Evolutionary conservation across 2,113 vertebrate species (phyloP).

Genomic region (Trichechus manatus): DNA sequence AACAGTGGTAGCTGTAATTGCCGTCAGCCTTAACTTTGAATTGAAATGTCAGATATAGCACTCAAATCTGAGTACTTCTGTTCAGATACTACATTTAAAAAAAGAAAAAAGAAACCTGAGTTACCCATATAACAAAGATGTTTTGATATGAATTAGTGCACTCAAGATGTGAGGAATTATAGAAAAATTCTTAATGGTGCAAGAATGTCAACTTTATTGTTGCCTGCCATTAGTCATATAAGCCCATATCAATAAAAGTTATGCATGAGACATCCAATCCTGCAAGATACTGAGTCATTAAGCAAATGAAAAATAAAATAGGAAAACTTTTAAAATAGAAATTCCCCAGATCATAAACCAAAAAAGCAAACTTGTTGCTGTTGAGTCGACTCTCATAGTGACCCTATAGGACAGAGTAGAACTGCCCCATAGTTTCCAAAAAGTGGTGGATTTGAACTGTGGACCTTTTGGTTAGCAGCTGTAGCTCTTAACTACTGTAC

Average conservation of each 20-base stretch:
- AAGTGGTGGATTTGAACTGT: too few species aligned
- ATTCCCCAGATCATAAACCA: not conserved
- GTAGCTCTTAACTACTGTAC: too few species aligned
- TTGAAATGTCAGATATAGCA: constrained; percentile 83
- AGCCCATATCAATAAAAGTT: constrained; percentile 62
- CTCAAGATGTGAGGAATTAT: not conserved
- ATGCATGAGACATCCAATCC: not conserved
- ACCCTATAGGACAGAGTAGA: too few species aligned
- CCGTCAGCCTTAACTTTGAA: constrained; percentile 77
- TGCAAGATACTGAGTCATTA: not conserved
- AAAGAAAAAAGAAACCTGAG: constrained; percentile 70
- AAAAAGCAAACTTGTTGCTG: too few species aligned
- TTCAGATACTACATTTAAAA: constrained; percentile 68
- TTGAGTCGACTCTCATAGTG: too few species aligned
- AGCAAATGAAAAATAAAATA: constrained; percentile 49
- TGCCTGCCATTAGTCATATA: constrained; percentile 13
- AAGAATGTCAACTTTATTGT: constrained; percentile 66
- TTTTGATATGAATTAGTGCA: constrained; percentile 75
- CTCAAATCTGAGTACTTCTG: constrained; percentile 51
- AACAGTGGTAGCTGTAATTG: constrained; percentile 77
- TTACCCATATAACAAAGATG: constrained; percentile 61
- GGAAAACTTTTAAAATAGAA: constrained; percentile 11
- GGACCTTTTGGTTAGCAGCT: too few species aligned
- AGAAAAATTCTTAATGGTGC: constrained; percentile 53
- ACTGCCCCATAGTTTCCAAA: too few species aligned